Evolutionary conservation across 1,140 invertebrate species (phyloP), one percentile per base, ranked within the genome.

Genomic region (Phthorimaea operculella): DNA sequence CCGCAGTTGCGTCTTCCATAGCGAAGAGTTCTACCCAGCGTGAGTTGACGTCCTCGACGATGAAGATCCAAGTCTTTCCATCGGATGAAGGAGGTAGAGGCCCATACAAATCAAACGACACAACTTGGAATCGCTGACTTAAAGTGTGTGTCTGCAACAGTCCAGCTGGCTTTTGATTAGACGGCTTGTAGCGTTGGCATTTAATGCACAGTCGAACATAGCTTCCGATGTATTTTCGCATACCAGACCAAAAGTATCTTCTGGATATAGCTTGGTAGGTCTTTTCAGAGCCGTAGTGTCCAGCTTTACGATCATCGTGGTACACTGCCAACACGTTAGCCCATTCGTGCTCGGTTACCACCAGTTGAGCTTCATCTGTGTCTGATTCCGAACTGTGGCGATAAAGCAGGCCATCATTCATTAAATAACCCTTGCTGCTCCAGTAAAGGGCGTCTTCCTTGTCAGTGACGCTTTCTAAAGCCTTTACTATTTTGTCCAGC

Each of bases 11-110:
- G 14, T 53, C 15, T 12, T 47, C 16, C 28, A 79, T 14, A 0
- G 77, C 45, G 28, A 70, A 68, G 10, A 77, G 42, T 51, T 81
- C 73, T 3, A 83, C 67, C 70, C 69, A 83, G 33, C 69, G 66
- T 1, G 67, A 63, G 16, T 59, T 55, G 0, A 60, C 15, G 49
- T 79, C 76, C 60, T 79, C 69, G 0, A 73, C 54, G 10, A 75
- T 68, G 10, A 79, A 51, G 7, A 80, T 63, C 64, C 71, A 70
- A 6, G 50, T 63, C n/a, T 77, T 54, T 3, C 53, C 52, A 12
- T 51, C n/a, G 4, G 42, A 11, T 0, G 61, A 54, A 33, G 52
- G 11, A 0, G 70, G 64, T 33, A 79, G 53, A 8, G 73, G 67
- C 6, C 70, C 70, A 49, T 75, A 70, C 11, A 76, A 54, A 50